Percentiles rank a stretch among this genome's conserved stretches.
These are phyloP conservation scores for Rhagium mordax DNA, from an alignment of 2,888 invertebrate genomes.

Conservation along the genomic window DNA sequence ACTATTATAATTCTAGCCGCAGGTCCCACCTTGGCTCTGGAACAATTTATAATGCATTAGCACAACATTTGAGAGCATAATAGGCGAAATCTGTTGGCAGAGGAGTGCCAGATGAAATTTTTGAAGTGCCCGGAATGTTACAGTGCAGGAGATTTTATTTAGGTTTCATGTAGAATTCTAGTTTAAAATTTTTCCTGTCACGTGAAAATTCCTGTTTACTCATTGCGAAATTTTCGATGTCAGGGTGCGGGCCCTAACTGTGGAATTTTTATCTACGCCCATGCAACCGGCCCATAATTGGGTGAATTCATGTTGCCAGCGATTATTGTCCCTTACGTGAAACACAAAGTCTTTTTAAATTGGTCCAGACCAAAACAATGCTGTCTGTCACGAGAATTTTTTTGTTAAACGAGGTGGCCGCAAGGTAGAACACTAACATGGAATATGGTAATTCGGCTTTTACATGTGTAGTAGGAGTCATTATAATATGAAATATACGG, in stretches of 20 bases:
- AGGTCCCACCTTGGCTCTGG: slow-evolving; percentile 28
- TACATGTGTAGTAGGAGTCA: slow-evolving; percentile 9
- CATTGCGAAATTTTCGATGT: too few relatives aligned
- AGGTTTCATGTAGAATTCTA: too few relatives aligned
- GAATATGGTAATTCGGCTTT: slow-evolving; percentile 14
- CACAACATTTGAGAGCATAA: slow-evolving; percentile 29
- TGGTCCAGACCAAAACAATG: slow-evolving; percentile 20
- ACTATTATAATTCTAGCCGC: slow-evolving; percentile 37
- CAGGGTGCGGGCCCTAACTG: too few relatives aligned
- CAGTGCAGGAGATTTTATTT: too few relatives aligned
- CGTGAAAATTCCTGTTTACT: too few relatives aligned
- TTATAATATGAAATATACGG: neutral
- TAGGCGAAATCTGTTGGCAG: slow-evolving; percentile 25
- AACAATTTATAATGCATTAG: slow-evolving; percentile 42
- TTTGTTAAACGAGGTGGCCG: neutral
- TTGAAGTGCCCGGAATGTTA: too few relatives aligned
- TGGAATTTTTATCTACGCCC: neutral
- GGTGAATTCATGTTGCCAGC: slow-evolving; percentile 3
- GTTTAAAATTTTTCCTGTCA: too few relatives aligned
- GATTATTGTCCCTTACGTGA: slow-evolving; percentile 32
- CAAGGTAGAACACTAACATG: slow-evolving; percentile 7
- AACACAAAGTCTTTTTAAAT: slow-evolving; percentile 33
- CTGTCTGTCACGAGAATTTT: slow-evolving; percentile 35
- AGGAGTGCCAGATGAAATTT: neutral
- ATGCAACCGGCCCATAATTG: slow-evolving; percentile 5